Evolutionary conservation across 2,888 invertebrate genomes (phyloP).

Genomic region (Agrotis ipsilon): DNA sequence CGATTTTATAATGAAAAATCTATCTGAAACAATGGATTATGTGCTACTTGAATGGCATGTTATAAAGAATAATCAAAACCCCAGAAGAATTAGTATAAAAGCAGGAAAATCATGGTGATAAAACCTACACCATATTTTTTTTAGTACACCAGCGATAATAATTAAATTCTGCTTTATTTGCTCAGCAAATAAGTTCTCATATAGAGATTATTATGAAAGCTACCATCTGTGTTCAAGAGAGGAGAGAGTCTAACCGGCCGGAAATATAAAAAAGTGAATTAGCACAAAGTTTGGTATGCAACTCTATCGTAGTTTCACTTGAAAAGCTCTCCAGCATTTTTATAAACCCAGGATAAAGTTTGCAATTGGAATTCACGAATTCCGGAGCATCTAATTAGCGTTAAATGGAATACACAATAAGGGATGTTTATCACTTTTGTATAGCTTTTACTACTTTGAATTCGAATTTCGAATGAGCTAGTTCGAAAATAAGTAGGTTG

Average conservation of each 20-base stretch:
- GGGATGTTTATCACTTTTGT: background rate
- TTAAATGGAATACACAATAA: background rate
- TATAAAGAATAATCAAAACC: no score
- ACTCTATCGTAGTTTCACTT: constrained; percentile 11
- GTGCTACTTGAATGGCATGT: no score
- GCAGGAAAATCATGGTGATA: no score
- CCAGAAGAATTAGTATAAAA: no score
- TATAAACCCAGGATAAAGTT: background rate
- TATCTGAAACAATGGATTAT: no score
- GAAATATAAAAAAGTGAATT: constrained; percentile 10
- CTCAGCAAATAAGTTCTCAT: background rate
- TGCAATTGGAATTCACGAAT: background rate
- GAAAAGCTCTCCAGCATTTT: background rate
- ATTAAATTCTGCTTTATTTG: background rate
- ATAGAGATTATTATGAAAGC: background rate
- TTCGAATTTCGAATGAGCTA: background rate
- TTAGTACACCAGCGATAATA: background rate
- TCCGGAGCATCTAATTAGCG: background rate
- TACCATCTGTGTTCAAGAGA: background rate
- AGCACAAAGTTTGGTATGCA: constrained; percentile 6
- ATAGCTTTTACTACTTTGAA: no score
- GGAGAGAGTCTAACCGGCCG: background rate
- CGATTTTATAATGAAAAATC: background rate
- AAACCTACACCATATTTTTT: background rate
- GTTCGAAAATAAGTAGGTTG: background rate